Evolutionary conservation across 2,113 vertebrate genomes (phyloP).

Genomic region (Gobio gobio): DNA sequence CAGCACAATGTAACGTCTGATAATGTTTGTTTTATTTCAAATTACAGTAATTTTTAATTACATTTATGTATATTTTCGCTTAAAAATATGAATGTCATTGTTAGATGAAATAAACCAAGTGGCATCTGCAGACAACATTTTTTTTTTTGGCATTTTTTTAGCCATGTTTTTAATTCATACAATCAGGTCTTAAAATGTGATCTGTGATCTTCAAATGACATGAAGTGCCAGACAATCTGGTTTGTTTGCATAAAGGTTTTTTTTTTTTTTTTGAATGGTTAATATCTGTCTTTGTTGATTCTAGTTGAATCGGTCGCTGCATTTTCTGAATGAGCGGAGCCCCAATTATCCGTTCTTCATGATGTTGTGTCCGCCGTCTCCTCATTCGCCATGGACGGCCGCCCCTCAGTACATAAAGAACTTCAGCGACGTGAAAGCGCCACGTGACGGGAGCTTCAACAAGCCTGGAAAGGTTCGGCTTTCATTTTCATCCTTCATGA

Average conservation of each 20-base stretch:
- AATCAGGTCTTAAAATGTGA: not conserved
- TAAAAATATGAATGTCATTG: not conserved
- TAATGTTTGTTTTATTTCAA: too few relatives aligned
- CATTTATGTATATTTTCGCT: not conserved
- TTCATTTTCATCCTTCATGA: not conserved
- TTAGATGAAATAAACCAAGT: not conserved
- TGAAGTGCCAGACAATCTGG: not conserved
- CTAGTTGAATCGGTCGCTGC: slow-evolving; percentile 74
- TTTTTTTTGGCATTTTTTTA: not conserved
- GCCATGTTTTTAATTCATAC: not conserved
- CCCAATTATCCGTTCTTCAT: slow-evolving; percentile 77
- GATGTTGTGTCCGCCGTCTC: slow-evolving; percentile 77
- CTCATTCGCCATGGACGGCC: slow-evolving; percentile 78
- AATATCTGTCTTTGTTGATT: not conserved
- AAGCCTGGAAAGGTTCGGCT: slow-evolving; percentile 70
- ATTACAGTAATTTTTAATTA: too few relatives aligned
- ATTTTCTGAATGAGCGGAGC: slow-evolving; percentile 72
- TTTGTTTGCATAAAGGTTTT: not conserved
- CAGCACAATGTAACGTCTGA: too few relatives aligned
- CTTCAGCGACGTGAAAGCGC: slow-evolving; percentile 71
- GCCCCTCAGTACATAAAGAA: slow-evolving; percentile 75
- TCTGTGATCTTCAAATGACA: not conserved
- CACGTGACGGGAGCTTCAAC: slow-evolving; percentile 81
- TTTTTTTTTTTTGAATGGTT: not conserved
- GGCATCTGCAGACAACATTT: not conserved